Evolutionary conservation across 2,797 vertebrate genomes (phyloP), one percentile per base, ranked within the genome.

Genomic region (Sebastiscus tertius): DNA sequence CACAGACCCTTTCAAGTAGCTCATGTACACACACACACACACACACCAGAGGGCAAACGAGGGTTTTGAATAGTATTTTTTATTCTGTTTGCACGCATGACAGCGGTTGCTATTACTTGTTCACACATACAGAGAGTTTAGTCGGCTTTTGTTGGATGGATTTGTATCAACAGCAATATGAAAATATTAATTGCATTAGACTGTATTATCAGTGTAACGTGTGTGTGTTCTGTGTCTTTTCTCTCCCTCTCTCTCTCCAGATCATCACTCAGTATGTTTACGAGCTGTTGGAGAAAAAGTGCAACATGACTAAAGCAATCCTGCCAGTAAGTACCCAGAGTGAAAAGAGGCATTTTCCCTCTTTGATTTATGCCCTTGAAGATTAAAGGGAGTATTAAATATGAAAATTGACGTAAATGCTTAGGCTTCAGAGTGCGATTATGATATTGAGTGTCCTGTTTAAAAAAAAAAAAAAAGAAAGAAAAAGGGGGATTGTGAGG

Each of bases 191-290:
- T 85, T 87, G 52, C 46, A 68, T 83, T 82, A 67, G 54, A 66
- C 20, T 67, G 62, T 62, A 49, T 77, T 81, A 80, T 89, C 64
- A 79, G 4, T 76, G 72, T 83, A 79, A 84, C 76, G 59, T 79
- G 52, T 75, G 59, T 83, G 67, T 89, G 36, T 80, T 79, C 3
- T 82, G 27, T 82, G n/a, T 86, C 20, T 89, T 81, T 91, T 82
- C 8, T 60, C 55, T 16, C 20, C 11, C 49, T 54, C 46, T 74
- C 46, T 86, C 76, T 80, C 78, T 92, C 42, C 94, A 99, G 98
- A 99, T 99, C 89, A 97, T 99, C 95, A 99, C 98, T 75, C 97
- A 97, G 83, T 96, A 98, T 88, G 95, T 99, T 88, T 99, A 99
- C 87, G 96, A 98, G 84, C 96, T 98, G 83, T 91, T 99, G 95